Evolutionary conservation across 37 sponge, comb jelly and placozoan species (phyloP), one percentile per base, ranked within the genome.

Genomic region (Corticium candelabrum): DNA sequence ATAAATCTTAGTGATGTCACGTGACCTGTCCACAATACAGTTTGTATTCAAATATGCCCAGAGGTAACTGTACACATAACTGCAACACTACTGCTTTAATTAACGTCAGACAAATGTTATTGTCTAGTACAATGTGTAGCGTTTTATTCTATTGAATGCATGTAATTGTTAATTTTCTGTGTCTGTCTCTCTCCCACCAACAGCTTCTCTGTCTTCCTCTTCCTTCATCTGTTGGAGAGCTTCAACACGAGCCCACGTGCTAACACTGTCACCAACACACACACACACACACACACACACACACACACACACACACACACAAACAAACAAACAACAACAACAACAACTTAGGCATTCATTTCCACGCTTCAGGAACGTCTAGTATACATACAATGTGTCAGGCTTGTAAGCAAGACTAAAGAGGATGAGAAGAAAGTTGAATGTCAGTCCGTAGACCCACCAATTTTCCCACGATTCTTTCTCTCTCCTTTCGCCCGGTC

Each of bases 311-410:
- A 38, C 43, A 33, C 41, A 77, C 43, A 40, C 3, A 77, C 77
- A 39, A 1, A 40, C 77, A 39, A 57, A 27, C 0, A 21, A 0
- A 3, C 27, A 57, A 30, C 80, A 76, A 3, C 34, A 84, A 34
- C 1, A 70, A 67, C 7, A 83, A 34, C 73, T 83, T 83, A 15
- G 40, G 41, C n/a, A n/a, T n/a, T n/a, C n/a, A n/a, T n/a, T n/a
- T n/a, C n/a, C n/a, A n/a, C n/a, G 11, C 15, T 50, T 50, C 62
- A 50, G 62, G 21, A 50, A 11, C 21, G 62, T 11, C 15, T 27
- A 27, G 21, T 27, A 21, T 11, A 11, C 62, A 27, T 50, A 50
- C 62, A 27, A 27, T 50, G 62, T 50, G 62, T 50, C 62, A 21
- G 62, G 62, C 21, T 50, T 50, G 62, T 27, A 50, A 50, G 11